A percentile compares a stretch with the other conserved stretches of the same genome.
These are phyloP conservation scores for Pristiophorus japonicus DNA, from an alignment of 2,113 vertebrate genomes.

Conservation along the genomic window DNA sequence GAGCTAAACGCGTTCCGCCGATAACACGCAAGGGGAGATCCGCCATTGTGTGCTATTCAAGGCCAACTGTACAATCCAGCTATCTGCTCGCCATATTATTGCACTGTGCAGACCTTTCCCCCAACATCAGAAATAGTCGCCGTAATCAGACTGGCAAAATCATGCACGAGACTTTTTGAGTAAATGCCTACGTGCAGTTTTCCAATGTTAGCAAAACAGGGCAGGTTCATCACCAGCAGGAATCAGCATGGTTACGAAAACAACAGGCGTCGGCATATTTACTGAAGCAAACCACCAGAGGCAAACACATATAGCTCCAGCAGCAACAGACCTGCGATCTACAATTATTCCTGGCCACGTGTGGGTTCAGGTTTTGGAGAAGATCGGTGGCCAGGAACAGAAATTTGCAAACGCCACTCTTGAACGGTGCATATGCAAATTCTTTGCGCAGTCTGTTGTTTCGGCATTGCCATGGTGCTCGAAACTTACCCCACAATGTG, in stretches of 20 bases:
- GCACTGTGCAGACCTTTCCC: background rate
- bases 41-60: background rate
- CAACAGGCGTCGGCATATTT: background rate
- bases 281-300: background rate
- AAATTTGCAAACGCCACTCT: background rate
- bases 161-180: background rate
- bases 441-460: background rate
- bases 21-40: background rate
- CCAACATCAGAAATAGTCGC: background rate
- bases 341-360: background rate
- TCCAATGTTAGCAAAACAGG: background rate
- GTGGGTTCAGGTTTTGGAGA: background rate
- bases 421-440: background rate
- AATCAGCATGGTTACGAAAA: background rate
- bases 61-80: background rate
- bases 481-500: background rate
- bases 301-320: background rate
- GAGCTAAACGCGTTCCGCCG: background rate
- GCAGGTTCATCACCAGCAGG: background rate
- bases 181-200: background rate
- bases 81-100: background rate
- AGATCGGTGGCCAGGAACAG: background rate
- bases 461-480: background rate
- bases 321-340: background rate
- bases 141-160: background rate